Base-by-base conservation (phyloP, 2,888 invertebrate species). In the Mesochorus sp. region DNA sequence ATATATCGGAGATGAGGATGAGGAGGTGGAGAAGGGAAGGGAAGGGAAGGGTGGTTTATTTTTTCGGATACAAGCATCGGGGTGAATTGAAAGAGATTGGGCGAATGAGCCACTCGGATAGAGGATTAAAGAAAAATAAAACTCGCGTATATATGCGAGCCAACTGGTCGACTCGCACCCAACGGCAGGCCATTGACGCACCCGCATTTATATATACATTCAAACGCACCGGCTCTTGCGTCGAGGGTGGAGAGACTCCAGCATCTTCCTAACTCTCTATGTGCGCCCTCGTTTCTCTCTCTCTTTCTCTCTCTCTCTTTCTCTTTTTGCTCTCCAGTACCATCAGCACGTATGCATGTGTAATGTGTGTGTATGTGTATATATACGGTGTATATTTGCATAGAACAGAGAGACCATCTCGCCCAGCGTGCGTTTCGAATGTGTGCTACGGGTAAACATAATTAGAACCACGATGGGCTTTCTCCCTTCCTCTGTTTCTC, bases 161-260 rank as follows among this genome's bases (percentile, higher is more conserved):
- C 72, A 72, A 67, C 72, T 49, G 61, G 31, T 26, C 19, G 64
- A 47, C 53, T 53, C 53, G 39, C 44, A 61, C n/a, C n/a, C n/a
- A n/a, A n/a, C n/a, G n/a, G n/a, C 24, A 51, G 66, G 34, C 71
- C 66, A 76, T 71, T 66, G 76, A 76, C 66, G 71, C 72, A 72
- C 76, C 76, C 76, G 76, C 76, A 77, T n/a, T n/a, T n/a, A n/a
- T n/a, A n/a, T 77, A 77, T 57, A 39, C 62, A 49, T 76, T 70
- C 21, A 64, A 59, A 64, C 62, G 47, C 19, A 34, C 42, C 10
- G 39, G 24, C 28, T 28, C 12, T 19, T 31, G 42, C 17, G 44
- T 49, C 8, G 17, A 28, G 55, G 70, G 49, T 24, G 37, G 42
- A 49, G 12, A 47, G 24, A 39, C 59, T 39, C 39, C 76, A 62